A percentile compares a stretch with the other conserved stretches of the same genome.
Evolutionary conservation across 2,113 vertebrate species (phyloP).

Genomic region (Acrocephalus arundinaceus): DNA sequence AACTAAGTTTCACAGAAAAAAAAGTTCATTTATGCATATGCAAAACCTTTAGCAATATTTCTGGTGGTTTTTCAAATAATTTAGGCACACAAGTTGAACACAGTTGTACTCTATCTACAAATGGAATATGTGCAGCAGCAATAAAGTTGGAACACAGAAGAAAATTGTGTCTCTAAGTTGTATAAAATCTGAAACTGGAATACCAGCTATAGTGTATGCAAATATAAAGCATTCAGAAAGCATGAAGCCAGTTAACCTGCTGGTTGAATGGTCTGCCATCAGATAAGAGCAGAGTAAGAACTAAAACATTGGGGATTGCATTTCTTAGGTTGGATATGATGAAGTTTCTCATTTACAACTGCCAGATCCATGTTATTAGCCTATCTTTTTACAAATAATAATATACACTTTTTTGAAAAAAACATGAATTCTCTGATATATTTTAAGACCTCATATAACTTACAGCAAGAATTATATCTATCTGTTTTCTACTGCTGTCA

Average conservation of each 20-base stretch:
- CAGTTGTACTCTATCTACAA: background rate
- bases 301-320: background rate
- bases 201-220: background rate
- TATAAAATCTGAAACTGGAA: background rate
- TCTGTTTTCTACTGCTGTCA: background rate
- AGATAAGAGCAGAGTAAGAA: background rate
- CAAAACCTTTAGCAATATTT: background rate
- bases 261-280: background rate
- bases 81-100: background rate
- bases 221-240: background rate
- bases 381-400: background rate
- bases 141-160: background rate
- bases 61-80: background rate
- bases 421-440: background rate
- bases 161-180: background rate
- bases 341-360: background rate
- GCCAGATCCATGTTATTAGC: background rate
- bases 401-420: background rate
- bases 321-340: background rate
- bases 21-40: background rate
- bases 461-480: background rate
- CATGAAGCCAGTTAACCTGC: background rate
- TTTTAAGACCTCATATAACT: background rate
- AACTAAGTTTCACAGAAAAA: background rate
- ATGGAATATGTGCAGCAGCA: background rate